Conservation (phyloP, 2,113 vertebrate species). For the Poeciliopsis turrubarensis region DNA sequence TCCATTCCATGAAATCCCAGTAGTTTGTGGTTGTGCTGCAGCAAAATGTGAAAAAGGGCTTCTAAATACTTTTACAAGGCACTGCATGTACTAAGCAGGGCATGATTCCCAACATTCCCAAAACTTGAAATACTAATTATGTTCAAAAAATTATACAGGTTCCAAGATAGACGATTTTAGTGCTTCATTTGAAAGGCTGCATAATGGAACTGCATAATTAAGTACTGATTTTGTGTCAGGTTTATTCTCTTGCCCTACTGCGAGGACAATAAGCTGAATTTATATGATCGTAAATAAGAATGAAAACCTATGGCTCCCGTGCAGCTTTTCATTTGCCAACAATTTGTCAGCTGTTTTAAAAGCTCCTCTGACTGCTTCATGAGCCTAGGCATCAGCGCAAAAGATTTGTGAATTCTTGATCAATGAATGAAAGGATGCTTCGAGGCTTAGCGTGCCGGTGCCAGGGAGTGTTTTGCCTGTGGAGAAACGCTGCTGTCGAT, state of each 20-base stretch:
- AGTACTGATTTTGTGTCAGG: not conserved
- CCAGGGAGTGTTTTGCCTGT: constrained; percentile 35
- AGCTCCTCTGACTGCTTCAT: constrained; percentile 22
- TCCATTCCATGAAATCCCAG: too few relatives aligned
- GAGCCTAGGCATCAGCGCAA: constrained; percentile 12
- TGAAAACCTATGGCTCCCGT: not conserved
- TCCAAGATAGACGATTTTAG: not conserved
- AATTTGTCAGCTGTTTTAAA: constrained; percentile 6
- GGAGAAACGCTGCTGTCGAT: constrained; percentile 37
- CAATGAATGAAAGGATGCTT: constrained; percentile 27
- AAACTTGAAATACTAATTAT: too few relatives aligned
- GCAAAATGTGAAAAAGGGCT: too few relatives aligned
- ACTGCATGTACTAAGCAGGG: too few relatives aligned
- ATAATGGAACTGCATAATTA: not conserved
- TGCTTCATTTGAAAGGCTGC: not conserved
- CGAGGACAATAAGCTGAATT: not conserved
- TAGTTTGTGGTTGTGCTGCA: too few relatives aligned
- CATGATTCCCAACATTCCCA: too few relatives aligned
- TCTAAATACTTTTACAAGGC: too few relatives aligned
- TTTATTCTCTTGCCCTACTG: not conserved
- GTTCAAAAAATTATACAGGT: not conserved
- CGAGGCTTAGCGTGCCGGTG: not conserved
- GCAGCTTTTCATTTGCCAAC: constrained; percentile 9
- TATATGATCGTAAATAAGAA: constrained; percentile 5
- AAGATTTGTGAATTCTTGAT: constrained; percentile 38